phyloP scores from a whole-genome alignment of 2,888 invertebrate species.

The Ellobium chinense region DNA sequence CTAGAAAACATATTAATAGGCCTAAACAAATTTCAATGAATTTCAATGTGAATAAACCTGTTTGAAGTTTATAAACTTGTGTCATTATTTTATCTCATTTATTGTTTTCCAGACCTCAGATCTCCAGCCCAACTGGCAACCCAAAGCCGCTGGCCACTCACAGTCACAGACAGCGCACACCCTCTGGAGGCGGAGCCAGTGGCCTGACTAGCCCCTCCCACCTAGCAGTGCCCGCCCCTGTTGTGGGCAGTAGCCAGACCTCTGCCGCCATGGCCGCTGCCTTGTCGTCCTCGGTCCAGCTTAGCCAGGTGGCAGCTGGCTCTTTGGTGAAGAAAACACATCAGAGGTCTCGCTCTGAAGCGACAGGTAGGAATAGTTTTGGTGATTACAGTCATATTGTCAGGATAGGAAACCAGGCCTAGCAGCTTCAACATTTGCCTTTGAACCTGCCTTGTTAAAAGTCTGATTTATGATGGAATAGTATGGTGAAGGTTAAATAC shows the following conservation, averaged over 20 bases:
- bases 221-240: not conserved
- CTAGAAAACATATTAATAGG: too few species aligned
- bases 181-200: not conserved
- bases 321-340: constrained; percentile 85
- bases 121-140: not conserved
- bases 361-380: constrained; percentile 83
- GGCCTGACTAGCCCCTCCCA: constrained; percentile 19
- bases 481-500: too few species aligned
- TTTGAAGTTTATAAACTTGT: too few species aligned
- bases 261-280: constrained; percentile 48
- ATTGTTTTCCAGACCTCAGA: constrained; percentile 5
- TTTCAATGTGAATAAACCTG: too few species aligned
- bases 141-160: not conserved
- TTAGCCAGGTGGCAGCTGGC: constrained; percentile 18
- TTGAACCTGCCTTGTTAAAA: too few species aligned
- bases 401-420: too few species aligned
- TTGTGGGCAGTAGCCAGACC: constrained; percentile 55
- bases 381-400: too few species aligned
- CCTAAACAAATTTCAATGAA: too few species aligned
- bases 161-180: constrained; percentile 9
- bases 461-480: too few species aligned
- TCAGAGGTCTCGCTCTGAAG: constrained; percentile 87
- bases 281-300: constrained; percentile 42
- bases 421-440: too few species aligned
- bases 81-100: not conserved